Evolutionary conservation across 2,113 vertebrate genomes (phyloP).

Genomic region (Sebastes fasciatus): DNA sequence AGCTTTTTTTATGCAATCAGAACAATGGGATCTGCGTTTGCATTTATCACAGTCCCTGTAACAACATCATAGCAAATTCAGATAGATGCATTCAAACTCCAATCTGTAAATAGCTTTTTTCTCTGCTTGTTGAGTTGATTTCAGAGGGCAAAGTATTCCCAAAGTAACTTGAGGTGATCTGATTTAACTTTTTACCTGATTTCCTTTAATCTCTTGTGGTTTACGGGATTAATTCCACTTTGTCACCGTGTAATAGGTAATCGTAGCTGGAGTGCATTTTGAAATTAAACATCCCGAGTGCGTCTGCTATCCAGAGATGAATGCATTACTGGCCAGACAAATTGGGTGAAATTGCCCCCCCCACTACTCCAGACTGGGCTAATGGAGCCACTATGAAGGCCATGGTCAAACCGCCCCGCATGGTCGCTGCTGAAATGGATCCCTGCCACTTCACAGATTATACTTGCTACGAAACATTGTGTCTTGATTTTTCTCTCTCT

Average conservation of each 20-base stretch:
- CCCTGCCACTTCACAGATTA: constrained; percentile 29
- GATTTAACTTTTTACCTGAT: constrained; percentile 11
- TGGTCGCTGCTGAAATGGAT: constrained; percentile 50
- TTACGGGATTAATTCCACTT: constrained; percentile 26
- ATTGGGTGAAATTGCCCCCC: constrained; percentile 54
- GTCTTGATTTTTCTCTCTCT: not conserved
- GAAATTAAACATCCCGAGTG: constrained; percentile 49
- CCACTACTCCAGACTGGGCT: constrained; percentile 19
- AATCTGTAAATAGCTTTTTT: not conserved
- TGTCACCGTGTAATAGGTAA: constrained; percentile 34
- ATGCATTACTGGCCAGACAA: constrained; percentile 69
- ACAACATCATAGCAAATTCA: too few relatives aligned
- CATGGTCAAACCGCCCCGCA: constrained; percentile 14
- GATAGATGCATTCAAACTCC: too few relatives aligned
- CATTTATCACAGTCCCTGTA: too few relatives aligned
- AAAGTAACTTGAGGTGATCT: constrained; percentile 24
- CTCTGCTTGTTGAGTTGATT: not conserved
- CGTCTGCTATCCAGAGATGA: constrained; percentile 48
- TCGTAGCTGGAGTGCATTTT: constrained; percentile 52
- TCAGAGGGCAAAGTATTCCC: constrained; percentile 3
- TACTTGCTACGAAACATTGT: constrained; percentile 1
- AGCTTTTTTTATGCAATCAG: too few relatives aligned
- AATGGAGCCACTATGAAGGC: constrained; percentile 54
- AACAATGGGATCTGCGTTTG: too few relatives aligned
- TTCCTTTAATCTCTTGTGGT: constrained; percentile 4